phyloP scores from a whole-genome alignment of 2,888 invertebrate genomes.

The Caenorhabditis sp. region DNA sequence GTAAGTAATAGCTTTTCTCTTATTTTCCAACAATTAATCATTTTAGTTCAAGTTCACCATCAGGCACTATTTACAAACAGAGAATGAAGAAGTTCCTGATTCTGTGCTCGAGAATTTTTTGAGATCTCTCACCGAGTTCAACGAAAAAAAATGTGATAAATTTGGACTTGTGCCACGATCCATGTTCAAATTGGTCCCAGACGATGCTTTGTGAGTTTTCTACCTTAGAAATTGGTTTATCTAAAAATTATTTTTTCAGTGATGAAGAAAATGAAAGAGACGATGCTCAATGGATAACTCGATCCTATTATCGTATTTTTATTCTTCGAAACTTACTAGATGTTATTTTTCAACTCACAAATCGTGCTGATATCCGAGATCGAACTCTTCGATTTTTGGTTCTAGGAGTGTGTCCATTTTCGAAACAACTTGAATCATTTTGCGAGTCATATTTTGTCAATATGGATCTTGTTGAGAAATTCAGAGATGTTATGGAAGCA shows the following conservation, averaged over 20 bases:
- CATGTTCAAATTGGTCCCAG: constrained; percentile 9
- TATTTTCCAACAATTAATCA: neutral
- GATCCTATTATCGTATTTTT: constrained; percentile 18
- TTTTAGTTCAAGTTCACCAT: constrained; percentile 25
- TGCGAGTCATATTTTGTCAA: constrained; percentile 6
- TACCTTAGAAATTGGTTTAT: neutral
- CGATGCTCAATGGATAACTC: constrained; percentile 1
- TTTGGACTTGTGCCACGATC: constrained; percentile 31
- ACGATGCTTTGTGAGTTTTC: neutral
- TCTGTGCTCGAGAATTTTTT: constrained; percentile 29
- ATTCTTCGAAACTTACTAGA: constrained; percentile 17
- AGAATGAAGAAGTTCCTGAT: neutral
- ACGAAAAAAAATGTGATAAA: constrained; percentile 5
- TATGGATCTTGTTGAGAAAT: neutral
- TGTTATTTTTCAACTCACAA: constrained; percentile 16
- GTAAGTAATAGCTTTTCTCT: constrained; percentile 1
- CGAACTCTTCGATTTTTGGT: constrained; percentile 8
- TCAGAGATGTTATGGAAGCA: neutral
- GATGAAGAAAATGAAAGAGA: constrained; percentile 1
- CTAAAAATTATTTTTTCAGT: constrained; percentile 7
- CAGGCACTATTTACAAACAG: neutral
- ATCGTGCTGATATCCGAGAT: neutral
- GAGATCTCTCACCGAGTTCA: constrained; percentile 4
- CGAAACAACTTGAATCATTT: constrained; percentile 8
- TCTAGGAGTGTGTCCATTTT: constrained; percentile 12